Evolutionary conservation across 2,888 invertebrate genomes (phyloP).

Genomic region (Agriopis aurantiaria): DNA sequence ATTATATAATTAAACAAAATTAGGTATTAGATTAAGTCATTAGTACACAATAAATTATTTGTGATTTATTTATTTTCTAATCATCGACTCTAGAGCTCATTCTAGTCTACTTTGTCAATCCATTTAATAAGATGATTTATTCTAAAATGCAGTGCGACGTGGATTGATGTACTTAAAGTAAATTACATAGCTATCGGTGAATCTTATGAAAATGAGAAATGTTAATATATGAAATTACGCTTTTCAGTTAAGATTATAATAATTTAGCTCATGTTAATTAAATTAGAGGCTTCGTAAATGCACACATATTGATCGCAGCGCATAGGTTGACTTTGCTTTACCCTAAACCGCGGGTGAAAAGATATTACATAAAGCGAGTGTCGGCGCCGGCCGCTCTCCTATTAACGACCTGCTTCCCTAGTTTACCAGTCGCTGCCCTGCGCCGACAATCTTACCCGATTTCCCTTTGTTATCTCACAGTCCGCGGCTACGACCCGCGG

Average conservation of each 20-base stretch:
- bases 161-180: no score
- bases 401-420: constrained; percentile 60
- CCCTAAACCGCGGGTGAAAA: constrained; percentile 35
- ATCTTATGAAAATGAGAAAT: no score
- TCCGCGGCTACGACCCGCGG: constrained; percentile 50
- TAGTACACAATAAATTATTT: no score
- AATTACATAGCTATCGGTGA: no score
- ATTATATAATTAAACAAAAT: no score
- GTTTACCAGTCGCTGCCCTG: constrained; percentile 57
- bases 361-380: constrained; percentile 56
- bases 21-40: no score
- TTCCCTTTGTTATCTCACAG: constrained; percentile 61
- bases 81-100: no score
- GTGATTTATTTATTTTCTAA: no score
- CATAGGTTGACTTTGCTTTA: constrained; percentile 28
- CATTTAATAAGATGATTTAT: no score
- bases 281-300: background rate
- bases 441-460: constrained; percentile 53
- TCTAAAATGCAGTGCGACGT: no score
- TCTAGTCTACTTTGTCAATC: no score
- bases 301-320: constrained; percentile 35
- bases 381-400: constrained; percentile 54
- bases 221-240: no score
- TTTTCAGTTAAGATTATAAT: background rate
- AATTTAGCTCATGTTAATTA: background rate